Evolutionary conservation across 2,113 vertebrate species (phyloP).

Genomic region (Pseudonaja textilis): DNA sequence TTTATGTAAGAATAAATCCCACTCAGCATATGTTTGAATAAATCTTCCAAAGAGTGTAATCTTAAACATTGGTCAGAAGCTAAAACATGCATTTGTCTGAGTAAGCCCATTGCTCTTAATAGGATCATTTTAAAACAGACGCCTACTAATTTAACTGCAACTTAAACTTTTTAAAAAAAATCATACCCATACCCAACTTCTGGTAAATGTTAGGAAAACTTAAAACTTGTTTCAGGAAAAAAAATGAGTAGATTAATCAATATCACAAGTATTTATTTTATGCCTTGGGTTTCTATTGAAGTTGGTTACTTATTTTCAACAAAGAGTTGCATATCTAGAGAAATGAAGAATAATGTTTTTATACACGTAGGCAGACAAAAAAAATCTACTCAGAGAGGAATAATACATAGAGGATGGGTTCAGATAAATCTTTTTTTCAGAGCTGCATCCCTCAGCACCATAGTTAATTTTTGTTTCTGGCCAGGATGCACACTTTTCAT

Average conservation of each 20-base stretch:
- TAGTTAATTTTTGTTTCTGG: not conserved
- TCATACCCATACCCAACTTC: not conserved
- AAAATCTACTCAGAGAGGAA: not conserved
- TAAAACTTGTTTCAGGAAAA: not conserved
- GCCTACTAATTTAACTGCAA: not conserved
- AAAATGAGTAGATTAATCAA: not conserved
- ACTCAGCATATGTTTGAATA: not conserved
- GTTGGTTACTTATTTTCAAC: fast-evolving
- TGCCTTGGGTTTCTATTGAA: not conserved
- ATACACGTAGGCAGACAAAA: not conserved
- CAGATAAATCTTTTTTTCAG: not conserved
- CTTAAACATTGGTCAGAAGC: not conserved
- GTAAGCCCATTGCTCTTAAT: not conserved
- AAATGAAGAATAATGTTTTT: not conserved
- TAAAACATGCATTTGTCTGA: not conserved
- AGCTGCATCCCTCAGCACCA: not conserved
- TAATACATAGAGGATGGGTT: not conserved
- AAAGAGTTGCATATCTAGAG: not conserved
- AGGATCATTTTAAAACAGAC: not conserved
- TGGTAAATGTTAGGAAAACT: not conserved
- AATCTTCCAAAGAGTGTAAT: not conserved
- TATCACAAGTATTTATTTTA: not conserved
- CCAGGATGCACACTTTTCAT: not conserved
- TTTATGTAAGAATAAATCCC: not conserved
- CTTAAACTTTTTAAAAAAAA: not conserved